Evolutionary conservation across 2,113 vertebrate species (phyloP), one percentile per base, ranked within the genome.

Genomic region (Synchiropus splendidus): DNA sequence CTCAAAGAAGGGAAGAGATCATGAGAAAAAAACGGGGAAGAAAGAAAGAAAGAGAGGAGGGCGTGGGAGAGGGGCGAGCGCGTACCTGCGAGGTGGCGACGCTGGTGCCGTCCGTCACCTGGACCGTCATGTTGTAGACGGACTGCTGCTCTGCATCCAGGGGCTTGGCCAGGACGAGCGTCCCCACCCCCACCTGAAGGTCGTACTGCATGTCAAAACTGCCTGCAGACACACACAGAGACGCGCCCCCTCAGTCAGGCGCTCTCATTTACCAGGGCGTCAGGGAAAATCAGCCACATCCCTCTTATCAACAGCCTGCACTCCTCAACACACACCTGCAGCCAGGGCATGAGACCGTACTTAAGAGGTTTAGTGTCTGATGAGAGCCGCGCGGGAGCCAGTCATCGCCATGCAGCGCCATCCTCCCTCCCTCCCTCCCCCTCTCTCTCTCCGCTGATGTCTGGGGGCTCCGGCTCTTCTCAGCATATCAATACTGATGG

Each of bases 71-170:
- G 33, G 6, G 34, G n/a, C 41, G 41, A 44, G 43, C 12, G 45
- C 35, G 32, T 86, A 98, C 95, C 94, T 97, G 93, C 56, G 92
- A 85, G 17, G 83, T 86, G 67, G 92, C 92, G 46, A 87, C 64
- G 61, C 87, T 93, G 58, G 89, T 94, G 53, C 95, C 95, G 73
- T 99, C 95, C 41, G 95, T 97, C 81, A 94, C 95, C 69, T 93
- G 92, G 57, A 99, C 83, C 2, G 86, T 96, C 89, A 99, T 89
- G 67, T 97, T 96, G 78, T 94, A 99, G 49, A 88, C 50, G 5
- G 91, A 92, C 71, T 91, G 90, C 54, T 85, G 76, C 72, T 99
- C 95, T 18, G 94, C 91, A 52, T 99, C 95, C 74, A 99, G 55
- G 39, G 90, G 89, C 68, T 88, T 95, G 55, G 93, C 93, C 48